Evolutionary conservation across 2,797 vertebrate genomes (phyloP).

Genomic region (Rhinella marina): DNA sequence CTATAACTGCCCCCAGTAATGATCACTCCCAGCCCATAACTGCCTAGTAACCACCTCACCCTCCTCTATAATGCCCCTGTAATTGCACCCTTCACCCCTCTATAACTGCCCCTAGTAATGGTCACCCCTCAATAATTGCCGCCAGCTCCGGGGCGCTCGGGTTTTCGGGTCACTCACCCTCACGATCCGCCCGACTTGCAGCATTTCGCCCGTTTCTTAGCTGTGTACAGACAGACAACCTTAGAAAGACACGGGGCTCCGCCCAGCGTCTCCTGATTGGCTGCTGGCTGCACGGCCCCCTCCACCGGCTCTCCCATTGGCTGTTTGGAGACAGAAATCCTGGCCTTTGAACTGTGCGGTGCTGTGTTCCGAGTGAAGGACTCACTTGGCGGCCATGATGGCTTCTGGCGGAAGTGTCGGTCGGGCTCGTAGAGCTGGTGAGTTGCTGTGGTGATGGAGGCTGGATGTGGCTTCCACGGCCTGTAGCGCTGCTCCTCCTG

Average conservation of each 20-base stretch:
- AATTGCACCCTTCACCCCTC: too few species aligned
- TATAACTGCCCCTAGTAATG: background rate
- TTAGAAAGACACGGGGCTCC: background rate
- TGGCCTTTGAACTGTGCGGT: too few species aligned
- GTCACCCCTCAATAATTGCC: background rate
- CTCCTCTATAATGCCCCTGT: too few species aligned
- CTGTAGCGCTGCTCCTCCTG: background rate
- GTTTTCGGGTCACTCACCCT: background rate
- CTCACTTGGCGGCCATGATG: background rate
- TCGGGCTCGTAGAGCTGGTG: too few species aligned
- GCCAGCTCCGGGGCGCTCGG: too few species aligned
- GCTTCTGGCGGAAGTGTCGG: background rate
- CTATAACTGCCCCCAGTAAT: too few species aligned
- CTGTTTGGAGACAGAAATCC: background rate
- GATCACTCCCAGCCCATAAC: too few species aligned
- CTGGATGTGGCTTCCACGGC: background rate
- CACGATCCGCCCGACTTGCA: background rate
- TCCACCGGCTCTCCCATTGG: conserved; percentile 47
- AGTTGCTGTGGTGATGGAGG: background rate
- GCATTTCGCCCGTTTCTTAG: background rate
- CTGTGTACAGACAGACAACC: background rate
- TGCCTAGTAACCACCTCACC: too few species aligned
- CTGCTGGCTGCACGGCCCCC: conserved; percentile 16
- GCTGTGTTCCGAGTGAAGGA: too few species aligned
- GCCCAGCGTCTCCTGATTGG: conserved; percentile 4